These are phyloP conservation scores for Masnerella sp. DNA, from an alignment of 2,888 invertebrate species.

Conservation along the genomic window DNA sequence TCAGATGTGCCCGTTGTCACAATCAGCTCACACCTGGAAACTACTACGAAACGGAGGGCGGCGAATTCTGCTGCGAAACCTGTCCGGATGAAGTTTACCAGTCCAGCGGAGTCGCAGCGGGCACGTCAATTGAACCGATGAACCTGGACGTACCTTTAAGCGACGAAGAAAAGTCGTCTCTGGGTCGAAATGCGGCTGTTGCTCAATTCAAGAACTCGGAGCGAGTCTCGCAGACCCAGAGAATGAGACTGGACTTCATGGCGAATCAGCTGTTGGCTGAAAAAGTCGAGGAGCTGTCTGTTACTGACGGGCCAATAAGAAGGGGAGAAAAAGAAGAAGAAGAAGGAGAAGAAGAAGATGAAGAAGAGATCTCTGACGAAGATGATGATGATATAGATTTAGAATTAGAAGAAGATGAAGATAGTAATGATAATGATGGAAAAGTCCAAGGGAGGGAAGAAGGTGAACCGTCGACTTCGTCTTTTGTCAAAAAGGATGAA, in stretches of 20 bases:
- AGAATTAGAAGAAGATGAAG: slow-evolving; percentile 33
- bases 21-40: slow-evolving; percentile 88
- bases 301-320: slow-evolving; percentile 35
- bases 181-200: slow-evolving; percentile 70
- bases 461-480: slow-evolving; percentile 4
- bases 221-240: slow-evolving; percentile 66
- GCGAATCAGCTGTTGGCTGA: slow-evolving; percentile 73
- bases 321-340: slow-evolving; percentile 32
- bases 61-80: slow-evolving; percentile 89
- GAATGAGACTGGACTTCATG: slow-evolving; percentile 77
- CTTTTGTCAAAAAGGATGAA: background rate
- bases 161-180: slow-evolving; percentile 80
- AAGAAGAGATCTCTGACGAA: slow-evolving; percentile 53
- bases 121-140: slow-evolving; percentile 63
- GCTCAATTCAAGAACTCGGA: slow-evolving; percentile 61
- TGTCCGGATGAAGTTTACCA: slow-evolving; percentile 88
- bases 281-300: slow-evolving; percentile 51
- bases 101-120: slow-evolving; percentile 57
- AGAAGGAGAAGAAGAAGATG: slow-evolving; percentile 64
- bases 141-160: slow-evolving; percentile 77
- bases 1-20: slow-evolving; percentile 89
- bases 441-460: slow-evolving; percentile 17
- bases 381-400: slow-evolving; percentile 63
- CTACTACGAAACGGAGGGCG: slow-evolving; percentile 87
- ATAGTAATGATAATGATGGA: slow-evolving; percentile 13